A percentile compares a stretch with the other conserved stretches of the same genome.
Evolutionary conservation across 2,113 vertebrate genomes (phyloP).

Genomic region (Chaetodon trifascialis): DNA sequence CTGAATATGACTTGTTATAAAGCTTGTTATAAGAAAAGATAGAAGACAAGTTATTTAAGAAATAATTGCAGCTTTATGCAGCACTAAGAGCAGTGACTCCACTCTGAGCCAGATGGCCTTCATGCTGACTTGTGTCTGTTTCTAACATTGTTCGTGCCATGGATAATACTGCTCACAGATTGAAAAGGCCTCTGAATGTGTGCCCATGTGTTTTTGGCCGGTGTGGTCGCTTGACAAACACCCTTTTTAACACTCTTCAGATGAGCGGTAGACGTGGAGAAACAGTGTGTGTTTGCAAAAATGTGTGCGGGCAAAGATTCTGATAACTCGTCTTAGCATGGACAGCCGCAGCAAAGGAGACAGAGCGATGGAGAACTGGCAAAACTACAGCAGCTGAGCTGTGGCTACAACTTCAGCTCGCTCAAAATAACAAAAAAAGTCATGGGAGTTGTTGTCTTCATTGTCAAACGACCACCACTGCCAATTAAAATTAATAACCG

Average conservation of each 20-base stretch:
- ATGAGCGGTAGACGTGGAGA: conserved; percentile 8
- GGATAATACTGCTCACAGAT: conserved; percentile 5
- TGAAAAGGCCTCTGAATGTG: neutral
- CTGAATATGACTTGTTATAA: neutral
- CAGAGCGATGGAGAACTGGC: neutral
- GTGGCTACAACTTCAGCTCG: neutral
- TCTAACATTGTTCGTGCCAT: conserved; percentile 22
- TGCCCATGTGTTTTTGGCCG: neutral
- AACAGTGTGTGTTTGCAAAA: conserved; percentile 5
- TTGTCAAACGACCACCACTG: too few relatives aligned
- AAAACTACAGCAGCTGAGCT: conserved; percentile 12
- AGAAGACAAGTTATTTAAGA: neutral
- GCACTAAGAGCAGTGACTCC: neutral
- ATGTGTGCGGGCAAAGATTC: neutral
- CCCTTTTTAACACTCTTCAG: conserved; percentile 22
- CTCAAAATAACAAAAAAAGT: neutral
- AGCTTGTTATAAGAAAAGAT: neutral
- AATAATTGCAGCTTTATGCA: neutral
- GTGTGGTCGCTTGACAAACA: conserved; percentile 6
- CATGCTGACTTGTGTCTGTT: conserved; percentile 31
- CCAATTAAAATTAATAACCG: too few relatives aligned
- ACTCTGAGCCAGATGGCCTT: conserved; percentile 22
- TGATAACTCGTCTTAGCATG: conserved; percentile 17
- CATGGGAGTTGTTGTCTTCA: too few relatives aligned
- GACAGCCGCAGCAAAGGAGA: conserved; percentile 3